These are phyloP conservation scores for Heliconius himera DNA, from an alignment of 1,140 invertebrate species.

Conservation along the genomic window DNA sequence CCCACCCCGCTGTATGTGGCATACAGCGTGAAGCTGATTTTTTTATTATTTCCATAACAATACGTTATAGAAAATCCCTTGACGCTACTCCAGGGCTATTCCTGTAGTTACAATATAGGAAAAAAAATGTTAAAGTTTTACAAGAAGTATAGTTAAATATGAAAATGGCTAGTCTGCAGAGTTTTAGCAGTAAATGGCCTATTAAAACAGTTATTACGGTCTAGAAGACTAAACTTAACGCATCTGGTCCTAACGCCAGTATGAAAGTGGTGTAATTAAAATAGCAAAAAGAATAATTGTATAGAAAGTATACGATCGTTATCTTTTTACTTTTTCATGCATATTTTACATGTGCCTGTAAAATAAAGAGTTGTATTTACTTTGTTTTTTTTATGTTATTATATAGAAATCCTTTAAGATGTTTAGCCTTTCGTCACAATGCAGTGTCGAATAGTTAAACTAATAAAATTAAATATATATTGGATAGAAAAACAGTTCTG, in stretches of 20 bases:
- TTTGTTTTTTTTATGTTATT: no score
- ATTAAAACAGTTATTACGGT: conserved; percentile 6
- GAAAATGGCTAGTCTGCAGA: not conserved
- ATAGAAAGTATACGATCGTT: not conserved
- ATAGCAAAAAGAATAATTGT: not conserved
- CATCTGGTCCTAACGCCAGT: not conserved
- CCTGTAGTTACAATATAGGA: not conserved
- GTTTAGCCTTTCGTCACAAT: no score
- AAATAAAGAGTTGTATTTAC: no score
- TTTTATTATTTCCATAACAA: no score
- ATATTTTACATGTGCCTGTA: no score
- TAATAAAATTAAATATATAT: no score
- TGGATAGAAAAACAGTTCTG: no score
- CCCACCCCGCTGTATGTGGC: no score
- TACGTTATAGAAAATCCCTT: not conserved
- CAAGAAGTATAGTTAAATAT: not conserved
- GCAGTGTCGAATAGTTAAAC: no score
- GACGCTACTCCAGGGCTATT: not conserved
- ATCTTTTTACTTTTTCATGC: not conserved
- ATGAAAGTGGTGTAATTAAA: not conserved
- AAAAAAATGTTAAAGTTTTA: not conserved
- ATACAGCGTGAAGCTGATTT: no score
- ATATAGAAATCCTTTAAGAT: no score
- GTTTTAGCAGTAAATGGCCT: not conserved
- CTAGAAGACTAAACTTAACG: conserved; percentile 7